Conservation (phyloP, 2,888 invertebrate genomes). For the Oscheius sp. region DNA sequence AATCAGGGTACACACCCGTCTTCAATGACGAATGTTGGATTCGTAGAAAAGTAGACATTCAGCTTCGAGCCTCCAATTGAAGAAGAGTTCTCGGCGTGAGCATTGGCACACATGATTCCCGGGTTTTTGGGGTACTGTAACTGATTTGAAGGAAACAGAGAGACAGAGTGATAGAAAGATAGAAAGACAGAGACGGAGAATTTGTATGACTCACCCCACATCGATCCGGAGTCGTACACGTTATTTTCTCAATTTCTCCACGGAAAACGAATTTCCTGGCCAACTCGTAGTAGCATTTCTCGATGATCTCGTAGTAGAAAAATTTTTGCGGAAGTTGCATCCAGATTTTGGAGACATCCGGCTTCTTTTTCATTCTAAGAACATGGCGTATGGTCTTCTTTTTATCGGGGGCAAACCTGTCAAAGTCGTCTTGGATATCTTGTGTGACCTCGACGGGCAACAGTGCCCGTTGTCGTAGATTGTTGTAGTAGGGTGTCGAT, state of each 20-base stretch:
- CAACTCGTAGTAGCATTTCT: constrained; percentile 37
- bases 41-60: constrained; percentile 2
- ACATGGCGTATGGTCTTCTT: background rate
- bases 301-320: constrained; percentile 40
- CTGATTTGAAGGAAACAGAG: background rate
- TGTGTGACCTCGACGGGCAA: constrained; percentile 38
- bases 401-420: constrained; percentile 28
- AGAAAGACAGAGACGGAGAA: too few relatives aligned
- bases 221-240: constrained; percentile 51
- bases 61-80: background rate
- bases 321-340: background rate
- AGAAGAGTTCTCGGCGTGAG: constrained; percentile 1
- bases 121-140: constrained; percentile 6
- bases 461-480: background rate
- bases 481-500: too few relatives aligned
- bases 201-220: constrained; percentile 39
- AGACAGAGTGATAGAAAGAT: too few relatives aligned
- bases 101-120: constrained; percentile 11
- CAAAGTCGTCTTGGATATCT: constrained; percentile 41
- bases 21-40: background rate
- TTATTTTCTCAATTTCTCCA: constrained; percentile 34
- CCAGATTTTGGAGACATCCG: constrained; percentile 1
- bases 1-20: background rate
- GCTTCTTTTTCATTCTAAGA: background rate
- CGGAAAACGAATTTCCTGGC: constrained; percentile 39